A percentile compares a stretch with the other conserved stretches of the same genome.
phyloP scores from a whole-genome alignment of 2,888 invertebrate genomes.

The Macrophya annulata region DNA sequence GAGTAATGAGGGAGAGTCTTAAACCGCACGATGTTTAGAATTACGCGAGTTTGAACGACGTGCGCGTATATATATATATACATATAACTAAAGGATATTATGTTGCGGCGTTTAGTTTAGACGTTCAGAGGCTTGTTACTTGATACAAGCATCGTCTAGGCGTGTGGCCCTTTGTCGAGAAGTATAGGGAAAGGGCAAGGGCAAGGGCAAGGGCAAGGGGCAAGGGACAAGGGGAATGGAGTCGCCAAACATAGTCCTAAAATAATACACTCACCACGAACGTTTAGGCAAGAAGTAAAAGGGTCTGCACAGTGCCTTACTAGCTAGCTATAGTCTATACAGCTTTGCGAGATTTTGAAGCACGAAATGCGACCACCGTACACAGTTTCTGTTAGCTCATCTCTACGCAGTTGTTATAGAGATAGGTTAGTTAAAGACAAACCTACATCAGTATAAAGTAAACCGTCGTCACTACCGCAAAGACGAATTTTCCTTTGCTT shows the following conservation, averaged over 20 bases:
- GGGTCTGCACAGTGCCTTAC: neutral
- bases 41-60: neutral
- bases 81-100: neutral
- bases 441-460: neutral
- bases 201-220: neutral
- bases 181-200: neutral
- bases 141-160: neutral
- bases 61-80: no score
- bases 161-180: slow-evolving; percentile 29
- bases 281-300: slow-evolving; percentile 60
- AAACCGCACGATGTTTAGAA: neutral
- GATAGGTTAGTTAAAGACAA: slow-evolving; percentile 27
- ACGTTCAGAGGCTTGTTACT: neutral
- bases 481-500: neutral
- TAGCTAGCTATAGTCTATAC: neutral
- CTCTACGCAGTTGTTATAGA: slow-evolving; percentile 20
- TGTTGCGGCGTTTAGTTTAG: neutral
- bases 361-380: slow-evolving; percentile 6
- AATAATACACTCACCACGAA: slow-evolving; percentile 36
- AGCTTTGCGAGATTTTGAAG: neutral
- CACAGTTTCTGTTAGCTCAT: neutral
- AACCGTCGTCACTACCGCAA: neutral
- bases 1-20: neutral
- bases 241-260: slow-evolving; percentile 45
- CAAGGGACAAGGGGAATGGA: neutral